A percentile compares a stretch with the other conserved stretches of the same genome.
Conservation (phyloP, 2,113 vertebrate genomes). For the Henicopernis longicauda region DNA sequence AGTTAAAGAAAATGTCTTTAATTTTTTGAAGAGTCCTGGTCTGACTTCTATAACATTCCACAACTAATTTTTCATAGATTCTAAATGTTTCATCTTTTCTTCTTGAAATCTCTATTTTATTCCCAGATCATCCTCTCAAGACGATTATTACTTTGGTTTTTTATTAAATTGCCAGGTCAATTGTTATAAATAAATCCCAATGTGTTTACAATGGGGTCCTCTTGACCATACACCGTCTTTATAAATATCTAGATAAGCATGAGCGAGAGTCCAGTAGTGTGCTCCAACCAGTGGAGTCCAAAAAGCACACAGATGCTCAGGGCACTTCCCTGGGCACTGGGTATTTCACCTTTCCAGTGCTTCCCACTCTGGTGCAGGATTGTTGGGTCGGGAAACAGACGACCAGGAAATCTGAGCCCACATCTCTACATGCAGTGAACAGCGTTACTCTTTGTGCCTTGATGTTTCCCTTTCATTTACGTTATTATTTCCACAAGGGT, state of each 20-base stretch:
- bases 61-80: background rate
- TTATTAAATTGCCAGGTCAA: background rate
- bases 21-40: background rate
- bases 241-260: background rate
- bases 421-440: background rate
- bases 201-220: background rate
- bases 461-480: background rate
- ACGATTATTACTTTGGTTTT: background rate
- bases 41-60: background rate
- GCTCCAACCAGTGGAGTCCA: background rate
- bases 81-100: background rate
- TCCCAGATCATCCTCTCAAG: background rate
- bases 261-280: background rate
- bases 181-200: background rate
- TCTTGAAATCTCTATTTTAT: background rate
- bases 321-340: background rate
- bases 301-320: background rate
- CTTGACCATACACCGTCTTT: background rate
- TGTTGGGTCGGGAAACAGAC: background rate
- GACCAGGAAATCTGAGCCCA: background rate
- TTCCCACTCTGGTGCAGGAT: background rate
- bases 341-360: background rate
- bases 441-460: background rate
- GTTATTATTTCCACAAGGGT: conserved; percentile 22
- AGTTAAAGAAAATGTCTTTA: background rate